Evolutionary conservation across 1,140 invertebrate species (phyloP).

Genomic region (Globodera ellingtonae): DNA sequence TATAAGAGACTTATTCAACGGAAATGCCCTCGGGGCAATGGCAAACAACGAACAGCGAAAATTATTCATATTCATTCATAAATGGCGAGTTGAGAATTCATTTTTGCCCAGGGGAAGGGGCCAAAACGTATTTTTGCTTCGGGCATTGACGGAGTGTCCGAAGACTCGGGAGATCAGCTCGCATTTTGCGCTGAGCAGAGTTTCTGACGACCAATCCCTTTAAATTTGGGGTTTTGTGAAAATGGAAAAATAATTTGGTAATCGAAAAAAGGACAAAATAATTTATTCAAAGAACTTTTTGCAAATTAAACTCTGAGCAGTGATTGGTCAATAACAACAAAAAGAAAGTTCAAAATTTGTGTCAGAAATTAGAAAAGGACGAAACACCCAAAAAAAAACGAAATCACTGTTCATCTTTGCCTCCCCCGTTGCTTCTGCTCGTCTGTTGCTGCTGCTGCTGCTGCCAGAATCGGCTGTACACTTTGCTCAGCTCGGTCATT

Average conservation of each 20-base stretch:
- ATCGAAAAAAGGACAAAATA: too few species aligned
- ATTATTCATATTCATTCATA: background rate
- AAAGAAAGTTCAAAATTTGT: background rate
- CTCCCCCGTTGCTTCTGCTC: background rate
- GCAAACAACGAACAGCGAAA: background rate
- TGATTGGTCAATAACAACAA: too few species aligned
- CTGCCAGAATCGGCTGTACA: background rate
- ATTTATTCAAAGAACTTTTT: too few species aligned
- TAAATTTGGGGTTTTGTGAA: too few species aligned
- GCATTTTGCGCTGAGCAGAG: background rate
- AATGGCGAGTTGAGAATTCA: background rate
- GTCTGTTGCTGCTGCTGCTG: background rate
- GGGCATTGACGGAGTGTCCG: background rate
- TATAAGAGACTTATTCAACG: too few species aligned
- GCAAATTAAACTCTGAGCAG: too few species aligned
- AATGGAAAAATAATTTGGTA: too few species aligned
- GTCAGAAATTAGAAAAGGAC: background rate
- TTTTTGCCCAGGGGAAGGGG: background rate
- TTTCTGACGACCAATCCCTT: too few species aligned
- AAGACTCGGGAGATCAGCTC: background rate
- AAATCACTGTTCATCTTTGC: background rate
- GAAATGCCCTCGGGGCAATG: constrained; percentile 2
- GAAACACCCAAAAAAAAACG: too few species aligned
- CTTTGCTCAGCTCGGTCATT: background rate
- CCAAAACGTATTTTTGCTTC: background rate